phyloP scores from a whole-genome alignment of 2,888 invertebrate species.

The Himalopsyche kuldschensis region DNA sequence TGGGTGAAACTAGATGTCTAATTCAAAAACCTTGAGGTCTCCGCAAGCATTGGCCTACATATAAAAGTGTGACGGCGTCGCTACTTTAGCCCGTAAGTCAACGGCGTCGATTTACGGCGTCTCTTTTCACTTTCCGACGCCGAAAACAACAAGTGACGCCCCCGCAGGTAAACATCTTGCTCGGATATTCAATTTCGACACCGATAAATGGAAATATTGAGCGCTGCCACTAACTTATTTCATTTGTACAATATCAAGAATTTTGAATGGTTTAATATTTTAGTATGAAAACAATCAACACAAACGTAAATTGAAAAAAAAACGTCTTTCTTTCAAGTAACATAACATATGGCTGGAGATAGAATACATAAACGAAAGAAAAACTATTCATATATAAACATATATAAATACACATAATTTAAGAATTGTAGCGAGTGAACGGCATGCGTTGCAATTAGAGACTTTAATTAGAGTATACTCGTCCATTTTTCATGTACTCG shows the following conservation, averaged over 20 bases:
- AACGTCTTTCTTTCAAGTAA: no score
- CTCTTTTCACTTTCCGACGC: background rate
- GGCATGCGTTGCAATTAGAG: no score
- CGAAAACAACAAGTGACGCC: background rate
- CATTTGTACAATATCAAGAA: background rate
- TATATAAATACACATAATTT: no score
- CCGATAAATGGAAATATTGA: background rate
- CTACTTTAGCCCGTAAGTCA: background rate
- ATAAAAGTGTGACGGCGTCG: background rate
- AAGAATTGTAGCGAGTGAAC: no score
- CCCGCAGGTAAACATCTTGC: background rate
- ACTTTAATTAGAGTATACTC: no score
- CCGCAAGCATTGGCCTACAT: background rate
- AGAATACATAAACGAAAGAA: no score
- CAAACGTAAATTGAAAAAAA: no score
- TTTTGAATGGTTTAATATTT: background rate
- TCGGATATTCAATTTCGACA: background rate
- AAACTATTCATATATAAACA: no score
- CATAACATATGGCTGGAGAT: no score
- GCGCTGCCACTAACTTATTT: background rate
- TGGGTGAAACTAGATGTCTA: background rate
- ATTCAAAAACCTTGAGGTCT: background rate
- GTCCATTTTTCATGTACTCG: no score
- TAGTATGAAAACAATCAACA: background rate
- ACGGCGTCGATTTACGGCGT: background rate